Conservation (phyloP, 2,113 vertebrate genomes). For the Eretmochelys imbricata region DNA sequence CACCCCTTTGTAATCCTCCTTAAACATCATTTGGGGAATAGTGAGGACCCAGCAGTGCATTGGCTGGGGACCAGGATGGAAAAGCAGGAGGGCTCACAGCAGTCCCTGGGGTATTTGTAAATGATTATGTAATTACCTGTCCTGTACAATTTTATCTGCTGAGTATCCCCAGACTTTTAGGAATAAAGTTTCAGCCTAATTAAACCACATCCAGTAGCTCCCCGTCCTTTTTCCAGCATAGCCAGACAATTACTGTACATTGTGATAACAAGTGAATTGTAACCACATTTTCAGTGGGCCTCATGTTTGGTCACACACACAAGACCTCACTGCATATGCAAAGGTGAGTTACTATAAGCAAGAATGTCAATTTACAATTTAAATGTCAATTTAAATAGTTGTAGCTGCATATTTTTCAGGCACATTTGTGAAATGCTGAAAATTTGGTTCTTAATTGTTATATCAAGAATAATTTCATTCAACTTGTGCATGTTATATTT, state of each 20-base stretch:
- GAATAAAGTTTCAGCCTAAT: neutral
- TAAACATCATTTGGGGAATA: neutral
- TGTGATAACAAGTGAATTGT: neutral
- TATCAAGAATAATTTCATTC: neutral
- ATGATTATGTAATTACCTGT: neutral
- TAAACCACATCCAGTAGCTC: neutral
- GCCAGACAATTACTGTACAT: neutral
- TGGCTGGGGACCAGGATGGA: neutral
- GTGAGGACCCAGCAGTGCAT: neutral
- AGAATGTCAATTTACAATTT: neutral
- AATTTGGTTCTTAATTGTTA: neutral
- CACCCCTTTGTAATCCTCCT: neutral
- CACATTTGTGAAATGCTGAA: neutral
- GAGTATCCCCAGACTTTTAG: neutral
- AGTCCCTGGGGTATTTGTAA: neutral
- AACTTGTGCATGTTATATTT: neutral
- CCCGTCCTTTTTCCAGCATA: neutral
- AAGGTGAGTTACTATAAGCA: neutral
- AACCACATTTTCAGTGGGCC: neutral
- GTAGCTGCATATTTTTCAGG: neutral
- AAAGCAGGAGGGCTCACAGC: neutral
- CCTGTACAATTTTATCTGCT: neutral
- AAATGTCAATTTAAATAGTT: neutral
- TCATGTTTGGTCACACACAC: neutral
- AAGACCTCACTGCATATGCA: neutral